phyloP scores from a whole-genome alignment of 2,113 vertebrate species.

The Nesogale talazaci region DNA sequence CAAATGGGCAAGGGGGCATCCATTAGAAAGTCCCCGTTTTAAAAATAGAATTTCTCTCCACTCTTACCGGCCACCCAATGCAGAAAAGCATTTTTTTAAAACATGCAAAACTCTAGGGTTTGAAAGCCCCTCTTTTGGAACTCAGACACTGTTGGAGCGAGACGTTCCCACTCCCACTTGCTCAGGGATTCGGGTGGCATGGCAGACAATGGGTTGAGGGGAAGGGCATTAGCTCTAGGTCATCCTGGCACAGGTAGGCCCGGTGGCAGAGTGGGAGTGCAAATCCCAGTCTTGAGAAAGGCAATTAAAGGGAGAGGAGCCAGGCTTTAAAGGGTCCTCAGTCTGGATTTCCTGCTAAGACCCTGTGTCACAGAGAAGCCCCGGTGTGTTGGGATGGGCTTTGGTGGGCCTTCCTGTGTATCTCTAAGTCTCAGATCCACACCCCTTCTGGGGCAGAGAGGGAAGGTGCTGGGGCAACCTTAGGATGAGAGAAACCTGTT shows the following conservation, averaged over 20 bases:
- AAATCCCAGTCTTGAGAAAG: background rate
- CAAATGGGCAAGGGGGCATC: background rate
- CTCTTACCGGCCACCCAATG: no score
- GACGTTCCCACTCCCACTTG: no score
- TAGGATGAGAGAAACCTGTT: background rate
- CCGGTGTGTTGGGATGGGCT: background rate
- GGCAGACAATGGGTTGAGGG: background rate
- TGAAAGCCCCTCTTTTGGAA: constrained; percentile 43
- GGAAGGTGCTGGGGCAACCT: background rate
- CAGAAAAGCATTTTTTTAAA: background rate
- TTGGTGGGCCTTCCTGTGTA: background rate
- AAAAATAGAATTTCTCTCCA: constrained; percentile 30
- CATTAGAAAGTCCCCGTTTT: constrained; percentile 50
- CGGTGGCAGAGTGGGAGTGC: background rate
- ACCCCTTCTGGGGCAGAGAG: background rate
- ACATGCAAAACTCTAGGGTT: background rate
- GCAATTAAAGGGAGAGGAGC: background rate
- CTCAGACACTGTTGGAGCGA: background rate
- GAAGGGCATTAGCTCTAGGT: background rate
- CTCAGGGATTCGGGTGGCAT: background rate
- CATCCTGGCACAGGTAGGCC: background rate
- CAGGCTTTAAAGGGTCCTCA: background rate
- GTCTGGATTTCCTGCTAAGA: background rate
- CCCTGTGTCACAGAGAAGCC: background rate
- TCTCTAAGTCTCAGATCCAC: background rate